These are phyloP conservation scores for Conopomorpha cramerella DNA, from an alignment of 1,140 invertebrate species.

Conservation along the genomic window DNA sequence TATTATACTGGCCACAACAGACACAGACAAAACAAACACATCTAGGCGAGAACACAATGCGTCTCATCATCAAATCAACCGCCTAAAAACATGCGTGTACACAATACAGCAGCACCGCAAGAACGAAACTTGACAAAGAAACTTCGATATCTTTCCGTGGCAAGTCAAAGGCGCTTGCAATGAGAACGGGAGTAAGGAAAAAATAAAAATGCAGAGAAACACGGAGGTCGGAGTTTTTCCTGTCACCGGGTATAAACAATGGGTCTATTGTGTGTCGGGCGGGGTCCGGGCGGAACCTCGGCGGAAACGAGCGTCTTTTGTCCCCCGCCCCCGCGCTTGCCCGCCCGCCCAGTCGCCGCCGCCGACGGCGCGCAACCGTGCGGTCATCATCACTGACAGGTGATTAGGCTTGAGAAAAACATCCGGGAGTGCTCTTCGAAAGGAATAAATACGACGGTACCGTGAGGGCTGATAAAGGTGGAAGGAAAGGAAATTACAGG, in stretches of 20 bases:
- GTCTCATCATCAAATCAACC: too few relatives aligned
- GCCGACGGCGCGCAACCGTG: too few relatives aligned
- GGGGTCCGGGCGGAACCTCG: constrained; percentile 14
- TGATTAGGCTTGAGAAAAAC: too few relatives aligned
- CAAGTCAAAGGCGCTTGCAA: constrained; percentile 42
- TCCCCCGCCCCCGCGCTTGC: constrained; percentile 32
- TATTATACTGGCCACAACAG: constrained; percentile 7
- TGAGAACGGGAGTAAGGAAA: constrained; percentile 34
- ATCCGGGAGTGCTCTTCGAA: too few relatives aligned
- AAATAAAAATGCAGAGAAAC: constrained; percentile 58
- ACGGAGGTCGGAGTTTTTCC: constrained; percentile 59
- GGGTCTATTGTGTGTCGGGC: constrained; percentile 34
- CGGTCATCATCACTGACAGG: too few relatives aligned
- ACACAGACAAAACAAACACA: constrained; percentile 8
- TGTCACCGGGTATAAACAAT: constrained; percentile 59
- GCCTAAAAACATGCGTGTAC: too few relatives aligned
- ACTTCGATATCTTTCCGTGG: constrained; percentile 35
- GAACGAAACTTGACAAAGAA: too few relatives aligned
- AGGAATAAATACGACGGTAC: too few relatives aligned
- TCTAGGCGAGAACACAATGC: constrained; percentile 12
- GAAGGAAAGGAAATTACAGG: too few relatives aligned
- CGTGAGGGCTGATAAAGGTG: too few relatives aligned
- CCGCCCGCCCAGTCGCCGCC: too few relatives aligned
- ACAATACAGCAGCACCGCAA: too few relatives aligned
- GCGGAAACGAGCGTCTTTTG: constrained; percentile 59